Percentiles rank a stretch among this genome's conserved stretches.
Conservation (phyloP, 1,140 invertebrate genomes). For the Temnothorax longispinosus region DNA sequence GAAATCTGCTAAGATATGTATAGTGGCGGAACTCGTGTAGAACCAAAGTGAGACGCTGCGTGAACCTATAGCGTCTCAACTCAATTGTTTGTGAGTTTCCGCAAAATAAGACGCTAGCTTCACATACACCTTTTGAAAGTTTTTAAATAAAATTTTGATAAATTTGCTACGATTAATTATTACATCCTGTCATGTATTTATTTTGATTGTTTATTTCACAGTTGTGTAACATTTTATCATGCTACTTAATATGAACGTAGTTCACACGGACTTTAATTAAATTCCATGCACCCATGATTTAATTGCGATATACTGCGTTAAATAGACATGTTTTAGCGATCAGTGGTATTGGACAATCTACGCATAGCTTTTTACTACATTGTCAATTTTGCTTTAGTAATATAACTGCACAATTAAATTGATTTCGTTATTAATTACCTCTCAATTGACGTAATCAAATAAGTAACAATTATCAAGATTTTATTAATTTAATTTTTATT, state of each 20-base stretch:
- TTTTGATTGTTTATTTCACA: not conserved
- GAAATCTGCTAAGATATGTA: too few species aligned
- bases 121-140: not conserved
- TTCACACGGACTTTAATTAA: not conserved
- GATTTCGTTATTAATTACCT: not conserved
- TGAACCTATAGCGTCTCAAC: too few species aligned
- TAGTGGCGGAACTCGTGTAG: too few species aligned
- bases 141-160: not conserved
- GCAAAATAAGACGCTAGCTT: too few species aligned
- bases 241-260: not conserved
- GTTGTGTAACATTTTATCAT: not conserved
- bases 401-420: not conserved
- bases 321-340: constrained; percentile 7
- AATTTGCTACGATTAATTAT: not conserved
- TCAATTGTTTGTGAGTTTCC: too few species aligned
- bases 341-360: not conserved
- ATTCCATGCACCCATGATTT: not conserved
- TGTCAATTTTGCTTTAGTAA: not conserved
- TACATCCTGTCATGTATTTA: not conserved
- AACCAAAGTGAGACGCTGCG: too few species aligned
- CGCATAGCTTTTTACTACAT: not conserved
- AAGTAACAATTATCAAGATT: not conserved
- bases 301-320: not conserved
- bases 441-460: not conserved
- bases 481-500: not conserved